Conservation (phyloP, 2,888 invertebrate species). For the Neocrepidodera transversa region DNA sequence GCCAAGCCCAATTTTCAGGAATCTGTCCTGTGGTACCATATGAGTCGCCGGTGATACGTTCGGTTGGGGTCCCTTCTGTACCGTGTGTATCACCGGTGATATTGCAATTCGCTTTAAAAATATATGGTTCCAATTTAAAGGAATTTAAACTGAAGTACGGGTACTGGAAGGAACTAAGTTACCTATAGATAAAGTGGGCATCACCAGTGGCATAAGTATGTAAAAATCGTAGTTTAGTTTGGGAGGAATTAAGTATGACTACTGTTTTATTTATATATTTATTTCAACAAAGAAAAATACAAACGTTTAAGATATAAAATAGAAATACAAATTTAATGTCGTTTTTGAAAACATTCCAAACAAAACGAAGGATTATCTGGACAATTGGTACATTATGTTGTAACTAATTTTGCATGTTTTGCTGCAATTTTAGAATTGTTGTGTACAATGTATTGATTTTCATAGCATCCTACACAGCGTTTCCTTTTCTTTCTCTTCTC, state of each 20-base stretch:
- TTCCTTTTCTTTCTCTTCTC: not conserved
- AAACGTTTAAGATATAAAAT: not conserved
- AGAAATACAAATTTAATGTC: not conserved
- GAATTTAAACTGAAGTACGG: too few relatives aligned
- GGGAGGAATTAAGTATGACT: not conserved
- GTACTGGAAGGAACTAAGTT: too few relatives aligned
- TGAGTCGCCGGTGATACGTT: too few relatives aligned
- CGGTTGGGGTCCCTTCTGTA: too few relatives aligned
- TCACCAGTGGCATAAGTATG: too few relatives aligned
- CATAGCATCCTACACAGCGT: not conserved
- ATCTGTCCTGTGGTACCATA: too few relatives aligned
- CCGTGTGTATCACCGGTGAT: too few relatives aligned
- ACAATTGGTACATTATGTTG: not conserved
- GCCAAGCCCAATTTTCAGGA: too few relatives aligned
- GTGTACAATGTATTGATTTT: not conserved
- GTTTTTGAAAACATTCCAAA: constrained; percentile 1
- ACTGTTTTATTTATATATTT: not conserved
- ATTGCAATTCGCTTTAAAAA: too few relatives aligned
- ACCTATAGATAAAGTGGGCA: too few relatives aligned
- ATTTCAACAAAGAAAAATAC: not conserved
- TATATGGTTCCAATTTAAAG: too few relatives aligned
- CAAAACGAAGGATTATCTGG: not conserved
- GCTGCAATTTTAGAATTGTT: not conserved
- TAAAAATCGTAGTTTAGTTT: not conserved
- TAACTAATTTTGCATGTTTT: not conserved